Evolutionary conservation across 2,797 vertebrate species (phyloP).

Genomic region (Girardinus metallicus): DNA sequence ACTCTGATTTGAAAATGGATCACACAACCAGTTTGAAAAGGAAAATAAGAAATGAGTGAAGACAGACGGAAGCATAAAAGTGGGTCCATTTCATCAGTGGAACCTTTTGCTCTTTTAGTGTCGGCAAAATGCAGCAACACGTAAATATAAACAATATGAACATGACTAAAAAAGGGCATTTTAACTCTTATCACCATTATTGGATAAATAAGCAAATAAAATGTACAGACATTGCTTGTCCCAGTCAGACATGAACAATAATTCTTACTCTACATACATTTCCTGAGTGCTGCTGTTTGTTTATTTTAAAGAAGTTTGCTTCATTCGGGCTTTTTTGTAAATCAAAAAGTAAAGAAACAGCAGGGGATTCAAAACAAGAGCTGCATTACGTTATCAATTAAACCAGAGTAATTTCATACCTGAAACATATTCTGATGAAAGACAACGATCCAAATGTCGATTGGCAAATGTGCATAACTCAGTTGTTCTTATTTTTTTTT

Average conservation of each 20-base stretch:
- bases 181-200: neutral
- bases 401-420: neutral
- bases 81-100: neutral
- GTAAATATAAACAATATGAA: slow-evolving; percentile 5
- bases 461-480: neutral
- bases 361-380: neutral
- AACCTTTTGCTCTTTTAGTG: slow-evolving; percentile 7
- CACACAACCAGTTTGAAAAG: slow-evolving; percentile 3
- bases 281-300: slow-evolving; percentile 1
- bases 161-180: slow-evolving; percentile 1
- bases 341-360: neutral
- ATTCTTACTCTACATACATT: neutral
- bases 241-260: neutral
- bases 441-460: neutral
- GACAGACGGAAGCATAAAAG: slow-evolving; percentile 11
- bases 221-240: neutral
- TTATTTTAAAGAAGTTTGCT: neutral
- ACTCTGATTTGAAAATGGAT: slow-evolving; percentile 18
- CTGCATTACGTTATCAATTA: neutral
- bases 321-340: neutral
- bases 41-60: slow-evolving; percentile 29
- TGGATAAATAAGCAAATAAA: slow-evolving; percentile 18
- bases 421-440: neutral
- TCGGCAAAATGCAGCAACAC: slow-evolving; percentile 3
- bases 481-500: neutral